Evolutionary conservation across 92 coral and sea anemone genomes (phyloP).

Genomic region (Phenganax subtilis): DNA sequence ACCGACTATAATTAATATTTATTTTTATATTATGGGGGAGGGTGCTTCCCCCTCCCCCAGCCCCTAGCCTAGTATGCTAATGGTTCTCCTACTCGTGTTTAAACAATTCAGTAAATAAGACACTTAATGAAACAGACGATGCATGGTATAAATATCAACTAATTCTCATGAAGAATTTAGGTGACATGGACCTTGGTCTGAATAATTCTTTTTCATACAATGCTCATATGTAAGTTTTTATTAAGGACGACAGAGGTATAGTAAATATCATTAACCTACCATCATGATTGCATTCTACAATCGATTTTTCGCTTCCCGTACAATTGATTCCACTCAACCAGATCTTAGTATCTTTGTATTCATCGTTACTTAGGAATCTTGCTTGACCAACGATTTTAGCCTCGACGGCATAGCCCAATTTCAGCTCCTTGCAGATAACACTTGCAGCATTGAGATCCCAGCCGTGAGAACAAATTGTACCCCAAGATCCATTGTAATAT

Average conservation of each 20-base stretch:
- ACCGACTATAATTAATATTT: too few relatives aligned
- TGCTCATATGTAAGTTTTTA: not conserved
- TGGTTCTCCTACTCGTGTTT: too few relatives aligned
- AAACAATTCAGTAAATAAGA: too few relatives aligned
- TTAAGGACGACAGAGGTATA: not conserved
- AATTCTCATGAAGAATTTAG: too few relatives aligned
- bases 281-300: not conserved
- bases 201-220: too few relatives aligned
- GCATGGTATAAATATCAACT: too few relatives aligned
- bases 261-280: not conserved
- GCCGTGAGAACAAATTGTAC: conserved; percentile 80
- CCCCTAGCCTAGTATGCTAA: too few relatives aligned
- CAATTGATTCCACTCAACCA: conserved; percentile 31
- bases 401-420: conserved; percentile 52
- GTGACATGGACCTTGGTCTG: too few relatives aligned
- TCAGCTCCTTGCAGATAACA: conserved; percentile 83
- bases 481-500: conserved; percentile 69
- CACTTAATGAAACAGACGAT: too few relatives aligned
- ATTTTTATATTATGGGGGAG: too few relatives aligned
- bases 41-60: too few relatives aligned
- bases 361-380: not conserved
- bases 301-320: conserved; percentile 18
- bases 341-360: not conserved
- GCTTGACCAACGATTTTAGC: conserved; percentile 15
- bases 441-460: conserved; percentile 60